phyloP scores from a whole-genome alignment of 2,113 vertebrate species.

The Cyprinus carpio region DNA sequence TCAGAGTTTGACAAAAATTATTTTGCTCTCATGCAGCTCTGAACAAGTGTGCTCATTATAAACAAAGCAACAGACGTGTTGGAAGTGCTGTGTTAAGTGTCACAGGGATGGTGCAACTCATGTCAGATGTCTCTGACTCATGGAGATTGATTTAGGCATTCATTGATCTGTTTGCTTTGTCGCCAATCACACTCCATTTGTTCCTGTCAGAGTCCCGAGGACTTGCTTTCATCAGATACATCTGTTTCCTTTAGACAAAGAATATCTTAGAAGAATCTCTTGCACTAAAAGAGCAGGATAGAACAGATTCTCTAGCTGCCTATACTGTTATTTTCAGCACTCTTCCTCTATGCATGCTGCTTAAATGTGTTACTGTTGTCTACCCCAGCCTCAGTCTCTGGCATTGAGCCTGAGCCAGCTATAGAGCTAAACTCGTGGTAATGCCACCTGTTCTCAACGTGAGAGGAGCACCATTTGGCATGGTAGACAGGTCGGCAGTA shows the following conservation, averaged over 20 bases:
- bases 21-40: not conserved
- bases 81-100: constrained; percentile 31
- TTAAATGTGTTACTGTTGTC: too few relatives aligned
- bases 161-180: constrained; percentile 17
- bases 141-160: not conserved
- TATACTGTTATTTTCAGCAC: too few relatives aligned
- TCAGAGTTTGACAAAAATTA: not conserved
- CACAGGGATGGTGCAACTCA: constrained; percentile 26
- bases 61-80: not conserved
- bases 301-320: too few relatives aligned
- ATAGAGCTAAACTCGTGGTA: too few relatives aligned
- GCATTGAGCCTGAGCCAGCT: too few relatives aligned
- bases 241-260: not conserved
- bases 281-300: not conserved
- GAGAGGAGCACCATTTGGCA: too few relatives aligned
- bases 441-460: too few relatives aligned
- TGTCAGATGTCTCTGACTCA: constrained; percentile 21
- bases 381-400: too few relatives aligned
- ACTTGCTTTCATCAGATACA: not conserved
- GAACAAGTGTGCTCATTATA: constrained; percentile 22
- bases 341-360: too few relatives aligned
- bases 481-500: too few relatives aligned
- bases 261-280: not conserved
- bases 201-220: not conserved
- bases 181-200: constrained; percentile 27